Percentiles rank a stretch among this genome's conserved stretches.
phyloP scores from a whole-genome alignment of 2,797 vertebrate genomes.

The Acanthurus lineatus region DNA sequence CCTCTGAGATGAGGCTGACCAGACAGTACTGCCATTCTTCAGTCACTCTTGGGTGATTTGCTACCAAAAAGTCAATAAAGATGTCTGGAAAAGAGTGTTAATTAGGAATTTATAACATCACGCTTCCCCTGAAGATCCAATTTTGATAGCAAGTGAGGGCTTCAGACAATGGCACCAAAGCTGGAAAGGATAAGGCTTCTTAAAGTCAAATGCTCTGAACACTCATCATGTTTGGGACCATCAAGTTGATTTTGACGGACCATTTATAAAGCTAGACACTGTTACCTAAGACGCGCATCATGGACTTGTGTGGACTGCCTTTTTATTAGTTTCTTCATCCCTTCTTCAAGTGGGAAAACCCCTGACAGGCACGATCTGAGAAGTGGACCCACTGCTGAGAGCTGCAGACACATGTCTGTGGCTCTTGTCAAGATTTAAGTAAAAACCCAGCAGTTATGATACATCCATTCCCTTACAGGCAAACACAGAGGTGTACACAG shows the following conservation, averaged over 20 bases:
- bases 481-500: constrained; percentile 18
- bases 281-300: constrained; percentile 12
- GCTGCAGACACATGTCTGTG: constrained; percentile 35
- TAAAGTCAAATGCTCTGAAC: constrained; percentile 49
- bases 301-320: constrained; percentile 2
- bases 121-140: constrained; percentile 46
- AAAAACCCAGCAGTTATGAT: constrained; percentile 46
- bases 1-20: constrained; percentile 52
- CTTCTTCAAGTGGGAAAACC: background rate
- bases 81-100: constrained; percentile 70
- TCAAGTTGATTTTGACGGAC: constrained; percentile 16
- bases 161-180: constrained; percentile 46
- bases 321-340: constrained; percentile 12
- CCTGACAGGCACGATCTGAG: constrained; percentile 13
- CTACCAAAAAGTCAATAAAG: constrained; percentile 73
- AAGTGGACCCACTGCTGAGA: constrained; percentile 35
- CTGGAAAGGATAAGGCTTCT: constrained; percentile 42
- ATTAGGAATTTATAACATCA: constrained; percentile 73
- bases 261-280: constrained; percentile 15
- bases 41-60: constrained; percentile 68
- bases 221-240: constrained; percentile 10
- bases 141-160: constrained; percentile 33
- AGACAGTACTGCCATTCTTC: constrained; percentile 50
- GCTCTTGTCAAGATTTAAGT: constrained; percentile 47
- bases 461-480: constrained; percentile 12